phyloP scores from a whole-genome alignment of 2,797 vertebrate species.

The Cetoscarus ocellatus region DNA sequence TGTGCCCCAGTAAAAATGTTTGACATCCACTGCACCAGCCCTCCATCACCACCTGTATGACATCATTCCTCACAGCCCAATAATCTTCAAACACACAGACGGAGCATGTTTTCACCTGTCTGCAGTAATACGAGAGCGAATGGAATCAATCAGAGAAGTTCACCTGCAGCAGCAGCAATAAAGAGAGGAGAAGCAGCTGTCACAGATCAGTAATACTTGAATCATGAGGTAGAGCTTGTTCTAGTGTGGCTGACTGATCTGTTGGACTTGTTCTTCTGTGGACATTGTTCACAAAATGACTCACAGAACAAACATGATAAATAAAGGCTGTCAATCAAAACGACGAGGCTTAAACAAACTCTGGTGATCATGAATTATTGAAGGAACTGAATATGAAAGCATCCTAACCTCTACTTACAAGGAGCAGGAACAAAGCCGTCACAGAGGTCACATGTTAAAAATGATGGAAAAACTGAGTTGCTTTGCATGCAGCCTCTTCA shows the following conservation, averaged over 20 bases:
- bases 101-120: constrained; percentile 66
- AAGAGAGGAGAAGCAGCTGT: constrained; percentile 38
- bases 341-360: background rate
- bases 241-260: constrained; percentile 17
- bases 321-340: constrained; percentile 59
- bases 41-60: constrained; percentile 22
- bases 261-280: constrained; percentile 11
- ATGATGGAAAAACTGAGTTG: too few species aligned
- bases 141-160: constrained; percentile 16
- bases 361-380: too few species aligned
- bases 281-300: constrained; percentile 35
- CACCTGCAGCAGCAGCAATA: constrained; percentile 45
- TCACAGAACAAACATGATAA: constrained; percentile 14
- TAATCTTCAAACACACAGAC: constrained; percentile 53
- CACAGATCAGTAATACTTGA: constrained; percentile 16
- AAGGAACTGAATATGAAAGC: too few species aligned
- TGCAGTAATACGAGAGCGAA: constrained; percentile 34
- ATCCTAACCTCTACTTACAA: too few species aligned
- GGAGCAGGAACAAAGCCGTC: too few species aligned
- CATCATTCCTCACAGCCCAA: constrained; percentile 33
- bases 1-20: too few species aligned
- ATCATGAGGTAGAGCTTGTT: constrained; percentile 33
- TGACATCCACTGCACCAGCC: too few species aligned
- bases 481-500: too few species aligned
- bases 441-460: too few species aligned